These are phyloP conservation scores for Stenopsyche tienmushanensis DNA, from an alignment of 1,140 invertebrate genomes.

Conservation along the genomic window DNA sequence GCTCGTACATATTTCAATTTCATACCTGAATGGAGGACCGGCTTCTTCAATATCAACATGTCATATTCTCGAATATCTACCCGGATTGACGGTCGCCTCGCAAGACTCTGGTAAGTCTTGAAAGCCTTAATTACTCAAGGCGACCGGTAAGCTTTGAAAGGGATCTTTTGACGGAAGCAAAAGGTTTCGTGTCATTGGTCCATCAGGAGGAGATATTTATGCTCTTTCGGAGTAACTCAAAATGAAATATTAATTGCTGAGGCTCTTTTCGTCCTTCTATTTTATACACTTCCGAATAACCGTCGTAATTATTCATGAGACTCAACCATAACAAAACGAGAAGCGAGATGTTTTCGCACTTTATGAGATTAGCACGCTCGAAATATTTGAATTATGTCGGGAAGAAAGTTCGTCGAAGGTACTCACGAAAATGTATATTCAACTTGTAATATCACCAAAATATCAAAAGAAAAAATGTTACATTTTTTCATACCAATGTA, in stretches of 20 bases:
- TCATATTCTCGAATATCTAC: constrained; percentile 8
- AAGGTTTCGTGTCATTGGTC: not conserved
- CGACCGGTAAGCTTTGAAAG: constrained; percentile 27
- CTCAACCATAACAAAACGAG: not conserved
- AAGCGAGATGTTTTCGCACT: not conserved
- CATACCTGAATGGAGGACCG: not conserved
- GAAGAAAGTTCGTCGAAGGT: too few species aligned
- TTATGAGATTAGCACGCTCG: too few species aligned
- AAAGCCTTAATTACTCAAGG: constrained; percentile 29
- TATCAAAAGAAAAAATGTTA: too few species aligned
- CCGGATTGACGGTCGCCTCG: not conserved
- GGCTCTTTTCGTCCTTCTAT: not conserved
- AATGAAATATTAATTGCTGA: constrained; percentile 19
- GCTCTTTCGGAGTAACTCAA: not conserved
- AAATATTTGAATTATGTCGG: too few species aligned
- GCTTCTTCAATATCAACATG: not conserved
- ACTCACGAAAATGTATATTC: too few species aligned
- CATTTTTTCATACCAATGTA: too few species aligned
- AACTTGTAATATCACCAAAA: too few species aligned
- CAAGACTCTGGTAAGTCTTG: constrained; percentile 11
- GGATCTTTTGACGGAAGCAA: not conserved
- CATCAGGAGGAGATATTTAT: constrained; percentile 25
- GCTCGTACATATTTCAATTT: not conserved
- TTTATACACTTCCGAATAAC: not conserved
- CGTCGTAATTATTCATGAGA: constrained; percentile 1